These are phyloP conservation scores for Pogonomyrmex barbatus DNA, from an alignment of 1,140 invertebrate genomes.

Conservation along the genomic window DNA sequence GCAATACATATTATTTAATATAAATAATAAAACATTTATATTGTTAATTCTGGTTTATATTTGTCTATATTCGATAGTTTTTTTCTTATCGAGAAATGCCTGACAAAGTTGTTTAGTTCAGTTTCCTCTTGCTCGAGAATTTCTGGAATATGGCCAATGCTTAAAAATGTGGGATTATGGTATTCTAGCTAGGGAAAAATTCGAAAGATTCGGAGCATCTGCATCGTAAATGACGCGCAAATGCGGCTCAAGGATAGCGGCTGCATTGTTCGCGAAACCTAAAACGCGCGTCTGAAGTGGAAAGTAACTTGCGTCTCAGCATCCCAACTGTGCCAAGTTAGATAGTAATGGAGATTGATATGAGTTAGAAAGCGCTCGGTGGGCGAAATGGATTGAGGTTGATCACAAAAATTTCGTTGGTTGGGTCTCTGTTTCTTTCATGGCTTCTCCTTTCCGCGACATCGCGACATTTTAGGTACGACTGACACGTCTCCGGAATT, in stretches of 20 bases:
- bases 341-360: conserved; percentile 69
- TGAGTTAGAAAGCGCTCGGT: conserved; percentile 60
- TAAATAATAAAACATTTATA: background rate
- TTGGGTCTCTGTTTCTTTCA: conserved; percentile 33
- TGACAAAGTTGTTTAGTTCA: background rate
- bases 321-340: background rate
- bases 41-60: background rate
- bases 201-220: conserved; percentile 25
- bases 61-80: background rate
- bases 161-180: conserved; percentile 35
- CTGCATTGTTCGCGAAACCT: conserved; percentile 44
- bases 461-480: background rate
- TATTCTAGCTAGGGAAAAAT: conserved; percentile 17
- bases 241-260: background rate
- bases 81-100: background rate
- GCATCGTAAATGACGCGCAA: conserved; percentile 22
- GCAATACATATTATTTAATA: background rate
- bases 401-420: conserved; percentile 56
- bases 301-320: conserved; percentile 52
- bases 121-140: background rate
- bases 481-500: conserved; percentile 9
- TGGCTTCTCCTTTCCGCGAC: background rate
- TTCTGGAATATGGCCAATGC: background rate
- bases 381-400: conserved; percentile 21
- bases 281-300: conserved; percentile 44